Percentiles rank a stretch among this genome's conserved stretches.
These are phyloP conservation scores for Actenoides lindsayi DNA, from an alignment of 2,113 vertebrate genomes.

Conservation along the genomic window DNA sequence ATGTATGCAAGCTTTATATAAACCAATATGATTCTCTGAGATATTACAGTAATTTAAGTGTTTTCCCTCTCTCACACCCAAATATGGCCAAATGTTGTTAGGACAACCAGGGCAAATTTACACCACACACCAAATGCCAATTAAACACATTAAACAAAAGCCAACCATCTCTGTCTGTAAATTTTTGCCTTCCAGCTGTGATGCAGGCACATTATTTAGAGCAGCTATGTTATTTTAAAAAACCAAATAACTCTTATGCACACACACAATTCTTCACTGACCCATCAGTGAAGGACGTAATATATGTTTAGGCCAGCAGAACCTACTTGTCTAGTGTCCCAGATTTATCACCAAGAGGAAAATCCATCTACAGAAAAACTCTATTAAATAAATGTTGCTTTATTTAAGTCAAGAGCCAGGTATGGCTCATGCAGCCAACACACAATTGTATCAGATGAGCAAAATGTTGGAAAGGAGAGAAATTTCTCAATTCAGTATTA, in stretches of 20 bases:
- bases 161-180: not conserved
- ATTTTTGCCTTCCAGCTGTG: not conserved
- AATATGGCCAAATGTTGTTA: not conserved
- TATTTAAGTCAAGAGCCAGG: not conserved
- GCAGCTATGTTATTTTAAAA: not conserved
- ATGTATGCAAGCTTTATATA: not conserved
- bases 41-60: not conserved
- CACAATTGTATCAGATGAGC: not conserved
- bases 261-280: not conserved
- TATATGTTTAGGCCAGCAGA: not conserved
- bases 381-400: not conserved
- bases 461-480: not conserved
- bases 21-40: not conserved
- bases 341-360: not conserved
- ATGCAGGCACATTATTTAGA: not conserved
- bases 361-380: not conserved
- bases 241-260: not conserved
- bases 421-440: not conserved
- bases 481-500: not conserved
- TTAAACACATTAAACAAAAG: not conserved
- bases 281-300: not conserved
- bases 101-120: not conserved
- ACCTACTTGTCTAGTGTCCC: not conserved
- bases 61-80: not conserved
- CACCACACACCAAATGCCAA: not conserved